Evolutionary conservation across 2,113 vertebrate genomes (phyloP).

Genomic region (Ranitomeya imitator): DNA sequence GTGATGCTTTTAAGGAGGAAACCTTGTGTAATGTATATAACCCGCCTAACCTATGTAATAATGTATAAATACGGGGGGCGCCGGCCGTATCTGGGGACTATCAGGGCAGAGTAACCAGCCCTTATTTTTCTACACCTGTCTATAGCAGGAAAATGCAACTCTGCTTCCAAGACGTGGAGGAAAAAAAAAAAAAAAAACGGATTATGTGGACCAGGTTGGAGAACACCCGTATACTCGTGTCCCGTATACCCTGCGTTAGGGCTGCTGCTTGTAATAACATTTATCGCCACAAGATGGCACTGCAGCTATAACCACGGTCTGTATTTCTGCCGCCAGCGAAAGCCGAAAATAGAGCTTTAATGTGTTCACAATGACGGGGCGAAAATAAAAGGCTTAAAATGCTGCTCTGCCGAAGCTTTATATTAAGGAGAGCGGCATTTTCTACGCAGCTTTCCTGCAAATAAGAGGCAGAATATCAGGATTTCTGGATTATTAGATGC

Average conservation of each 20-base stretch:
- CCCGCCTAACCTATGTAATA: constrained; percentile 43
- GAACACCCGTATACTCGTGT: no score
- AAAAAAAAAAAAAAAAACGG: neutral
- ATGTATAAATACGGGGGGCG: constrained; percentile 39
- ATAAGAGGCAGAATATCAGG: no score
- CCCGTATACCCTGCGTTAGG: neutral
- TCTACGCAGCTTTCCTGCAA: no score
- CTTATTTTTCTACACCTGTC: constrained; percentile 43
- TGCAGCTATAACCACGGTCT: neutral
- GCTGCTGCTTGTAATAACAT: neutral
- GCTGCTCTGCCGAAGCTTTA: neutral
- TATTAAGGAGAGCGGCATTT: neutral
- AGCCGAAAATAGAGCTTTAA: neutral
- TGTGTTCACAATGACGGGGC: neutral
- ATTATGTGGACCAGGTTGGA: neutral
- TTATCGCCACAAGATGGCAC: neutral
- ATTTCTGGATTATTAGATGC: no score
- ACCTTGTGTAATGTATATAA: constrained; percentile 44
- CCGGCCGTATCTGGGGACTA: constrained; percentile 7
- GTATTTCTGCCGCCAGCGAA: neutral
- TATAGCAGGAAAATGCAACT: neutral
- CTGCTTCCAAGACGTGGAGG: neutral
- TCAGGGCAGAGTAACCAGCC: constrained; percentile 14
- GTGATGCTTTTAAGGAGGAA: constrained; percentile 35
- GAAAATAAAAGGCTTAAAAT: neutral